A percentile compares a stretch with the other conserved stretches of the same genome.
Evolutionary conservation across 2,797 vertebrate species (phyloP).

Genomic region (Crocodylus rhombifer): DNA sequence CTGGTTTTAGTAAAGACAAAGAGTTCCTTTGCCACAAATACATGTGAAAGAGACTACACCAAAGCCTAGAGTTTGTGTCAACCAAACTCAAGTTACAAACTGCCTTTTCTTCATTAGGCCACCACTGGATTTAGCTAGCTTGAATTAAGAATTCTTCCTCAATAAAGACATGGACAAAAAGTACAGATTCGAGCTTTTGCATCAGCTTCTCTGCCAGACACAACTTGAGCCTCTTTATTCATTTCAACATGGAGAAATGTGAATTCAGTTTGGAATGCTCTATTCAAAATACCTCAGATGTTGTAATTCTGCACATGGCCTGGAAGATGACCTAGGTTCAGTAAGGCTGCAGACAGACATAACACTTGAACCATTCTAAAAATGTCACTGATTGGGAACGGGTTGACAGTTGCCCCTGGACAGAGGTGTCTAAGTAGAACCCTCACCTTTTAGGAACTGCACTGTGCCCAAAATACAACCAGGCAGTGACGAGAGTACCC

Average conservation of each 20-base stretch:
- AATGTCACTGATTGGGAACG: no score
- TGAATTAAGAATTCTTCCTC: constrained; percentile 6
- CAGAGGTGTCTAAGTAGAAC: no score
- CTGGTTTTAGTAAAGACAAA: not conserved
- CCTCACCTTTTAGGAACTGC: no score
- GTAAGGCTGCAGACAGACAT: not conserved
- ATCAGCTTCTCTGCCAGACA: not conserved
- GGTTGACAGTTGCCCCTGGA: no score
- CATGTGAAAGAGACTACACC: rapidly evolving
- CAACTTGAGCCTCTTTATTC: not conserved
- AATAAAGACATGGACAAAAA: not conserved
- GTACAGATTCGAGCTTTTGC: rapidly evolving
- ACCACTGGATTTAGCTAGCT: not conserved
- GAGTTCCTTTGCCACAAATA: not conserved
- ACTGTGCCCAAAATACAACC: no score
- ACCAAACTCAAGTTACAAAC: constrained; percentile 2
- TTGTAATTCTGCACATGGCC: not conserved
- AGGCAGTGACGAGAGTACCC: no score
- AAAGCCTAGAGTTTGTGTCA: not conserved
- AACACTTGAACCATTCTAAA: no score
- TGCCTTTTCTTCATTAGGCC: not conserved
- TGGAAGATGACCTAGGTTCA: not conserved
- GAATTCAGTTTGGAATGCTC: not conserved
- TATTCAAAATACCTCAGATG: not conserved
- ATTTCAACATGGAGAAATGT: not conserved